Evolutionary conservation across 2,113 vertebrate genomes (phyloP).

Genomic region (Propithecus coquereli): DNA sequence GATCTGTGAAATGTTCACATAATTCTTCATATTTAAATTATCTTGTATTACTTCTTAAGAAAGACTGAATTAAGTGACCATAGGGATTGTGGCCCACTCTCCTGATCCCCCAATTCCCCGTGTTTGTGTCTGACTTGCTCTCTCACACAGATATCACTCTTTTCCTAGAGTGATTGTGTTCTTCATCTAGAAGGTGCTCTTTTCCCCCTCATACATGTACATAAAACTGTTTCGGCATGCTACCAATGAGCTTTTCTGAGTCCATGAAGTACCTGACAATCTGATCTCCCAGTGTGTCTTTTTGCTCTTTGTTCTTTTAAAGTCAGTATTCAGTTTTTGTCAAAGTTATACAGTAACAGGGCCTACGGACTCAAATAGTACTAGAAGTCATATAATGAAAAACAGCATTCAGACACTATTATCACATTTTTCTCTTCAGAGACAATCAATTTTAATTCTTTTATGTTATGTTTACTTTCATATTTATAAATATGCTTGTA

Average conservation of each 20-base stretch:
- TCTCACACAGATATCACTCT: not conserved
- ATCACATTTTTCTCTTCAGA: not conserved
- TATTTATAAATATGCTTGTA: not conserved
- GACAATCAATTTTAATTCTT: not conserved
- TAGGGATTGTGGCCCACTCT: not conserved
- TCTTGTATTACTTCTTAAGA: not conserved
- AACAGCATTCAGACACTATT: not conserved
- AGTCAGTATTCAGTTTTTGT: not conserved
- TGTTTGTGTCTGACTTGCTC: not conserved
- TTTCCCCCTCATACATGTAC: not conserved
- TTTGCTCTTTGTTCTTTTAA: not conserved
- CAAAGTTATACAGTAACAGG: not conserved
- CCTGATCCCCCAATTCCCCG: not conserved
- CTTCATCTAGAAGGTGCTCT: not conserved
- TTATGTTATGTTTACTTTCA: not conserved
- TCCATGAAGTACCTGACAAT: not conserved
- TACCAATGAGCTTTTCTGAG: not conserved
- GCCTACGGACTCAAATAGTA: not conserved
- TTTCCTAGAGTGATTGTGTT: not conserved
- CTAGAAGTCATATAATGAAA: not conserved
- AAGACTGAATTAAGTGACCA: not conserved
- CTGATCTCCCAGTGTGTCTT: not conserved
- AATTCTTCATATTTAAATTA: not conserved
- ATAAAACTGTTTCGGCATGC: not conserved
- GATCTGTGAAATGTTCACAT: not conserved